These are phyloP conservation scores for Leptatherina wallacei DNA, from an alignment of 2,797 vertebrate genomes.

Conservation along the genomic window DNA sequence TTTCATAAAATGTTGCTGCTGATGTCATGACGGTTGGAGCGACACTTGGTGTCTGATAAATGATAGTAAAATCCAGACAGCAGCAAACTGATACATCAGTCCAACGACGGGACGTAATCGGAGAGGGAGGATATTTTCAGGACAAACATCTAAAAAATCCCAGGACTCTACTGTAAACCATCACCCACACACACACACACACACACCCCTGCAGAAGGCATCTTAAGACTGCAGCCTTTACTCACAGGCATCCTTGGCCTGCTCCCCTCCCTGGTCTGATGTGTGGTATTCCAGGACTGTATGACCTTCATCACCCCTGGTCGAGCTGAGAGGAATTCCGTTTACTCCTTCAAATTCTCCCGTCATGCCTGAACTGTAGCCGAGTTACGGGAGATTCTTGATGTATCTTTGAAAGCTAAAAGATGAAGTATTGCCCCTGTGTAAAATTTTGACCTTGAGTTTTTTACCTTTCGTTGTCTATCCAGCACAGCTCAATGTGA, in stretches of 20 bases:
- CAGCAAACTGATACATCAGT: conserved; percentile 23
- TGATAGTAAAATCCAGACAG: conserved; percentile 16
- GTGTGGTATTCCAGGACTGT: conserved; percentile 48
- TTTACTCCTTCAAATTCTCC: conserved; percentile 42
- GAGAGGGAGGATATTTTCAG: conserved; percentile 43
- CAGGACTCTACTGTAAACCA: conserved; percentile 27
- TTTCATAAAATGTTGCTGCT: neutral
- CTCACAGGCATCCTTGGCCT: conserved; percentile 38
- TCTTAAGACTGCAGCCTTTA: conserved; percentile 37
- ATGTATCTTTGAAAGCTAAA: neutral
- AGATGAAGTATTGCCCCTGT: neutral
- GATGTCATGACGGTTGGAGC: neutral
- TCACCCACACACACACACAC: neutral
- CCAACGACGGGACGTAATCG: conserved; percentile 13
- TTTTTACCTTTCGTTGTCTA: neutral
- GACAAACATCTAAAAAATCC: conserved; percentile 54
- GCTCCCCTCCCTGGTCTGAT: conserved; percentile 19
- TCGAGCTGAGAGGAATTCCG: conserved; percentile 37
- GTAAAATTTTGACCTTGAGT: neutral
- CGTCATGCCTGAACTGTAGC: neutral
- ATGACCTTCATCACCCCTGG: conserved; percentile 14
- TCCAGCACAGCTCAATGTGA: conserved; percentile 21
- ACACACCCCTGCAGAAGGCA: conserved; percentile 49
- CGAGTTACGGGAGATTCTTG: neutral
- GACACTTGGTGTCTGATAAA: neutral